Evolutionary conservation across 1,140 invertebrate species (phyloP).

Genomic region (Scaptomyza montana): DNA sequence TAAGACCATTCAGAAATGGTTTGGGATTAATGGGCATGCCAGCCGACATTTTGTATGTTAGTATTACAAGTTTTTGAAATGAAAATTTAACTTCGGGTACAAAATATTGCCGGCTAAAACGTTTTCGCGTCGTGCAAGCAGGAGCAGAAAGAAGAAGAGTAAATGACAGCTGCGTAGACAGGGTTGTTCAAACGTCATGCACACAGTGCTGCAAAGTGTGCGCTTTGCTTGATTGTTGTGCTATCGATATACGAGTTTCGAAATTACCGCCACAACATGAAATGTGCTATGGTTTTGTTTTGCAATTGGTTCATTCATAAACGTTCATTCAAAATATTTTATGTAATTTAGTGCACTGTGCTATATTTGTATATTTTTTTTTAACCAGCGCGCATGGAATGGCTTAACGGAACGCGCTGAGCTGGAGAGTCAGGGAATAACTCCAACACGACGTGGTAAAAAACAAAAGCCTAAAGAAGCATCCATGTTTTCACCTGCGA

Average conservation of each 20-base stretch:
- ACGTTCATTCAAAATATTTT: background rate
- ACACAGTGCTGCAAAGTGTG: conserved; percentile 26
- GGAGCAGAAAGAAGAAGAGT: conserved; percentile 39
- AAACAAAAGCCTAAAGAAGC: conserved; percentile 26
- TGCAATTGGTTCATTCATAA: too few species aligned
- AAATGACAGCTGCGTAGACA: conserved; percentile 16
- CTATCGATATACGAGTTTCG: background rate
- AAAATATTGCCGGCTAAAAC: conserved; percentile 58
- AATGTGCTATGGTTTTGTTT: too few species aligned
- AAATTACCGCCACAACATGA: too few species aligned
- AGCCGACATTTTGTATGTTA: conserved; percentile 86
- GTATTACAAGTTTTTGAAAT: conserved; percentile 15
- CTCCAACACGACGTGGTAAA: conserved; percentile 60
- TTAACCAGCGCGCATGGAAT: conserved; percentile 84
- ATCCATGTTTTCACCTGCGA: background rate
- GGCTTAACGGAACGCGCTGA: conserved; percentile 78
- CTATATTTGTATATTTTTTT: conserved; percentile 15
- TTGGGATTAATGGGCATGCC: conserved; percentile 99
- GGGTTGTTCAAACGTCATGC: background rate
- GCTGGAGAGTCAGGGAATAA: conserved; percentile 63
- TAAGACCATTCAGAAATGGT: conserved; percentile 98
- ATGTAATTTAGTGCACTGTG: conserved; percentile 4
- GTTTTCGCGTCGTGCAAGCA: conserved; percentile 51
- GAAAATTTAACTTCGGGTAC: conserved; percentile 34
- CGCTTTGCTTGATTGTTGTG: background rate